Percentiles rank a stretch among this genome's conserved stretches.
Evolutionary conservation across 2,797 vertebrate species (phyloP).

Genomic region (Acanthornis magna): DNA sequence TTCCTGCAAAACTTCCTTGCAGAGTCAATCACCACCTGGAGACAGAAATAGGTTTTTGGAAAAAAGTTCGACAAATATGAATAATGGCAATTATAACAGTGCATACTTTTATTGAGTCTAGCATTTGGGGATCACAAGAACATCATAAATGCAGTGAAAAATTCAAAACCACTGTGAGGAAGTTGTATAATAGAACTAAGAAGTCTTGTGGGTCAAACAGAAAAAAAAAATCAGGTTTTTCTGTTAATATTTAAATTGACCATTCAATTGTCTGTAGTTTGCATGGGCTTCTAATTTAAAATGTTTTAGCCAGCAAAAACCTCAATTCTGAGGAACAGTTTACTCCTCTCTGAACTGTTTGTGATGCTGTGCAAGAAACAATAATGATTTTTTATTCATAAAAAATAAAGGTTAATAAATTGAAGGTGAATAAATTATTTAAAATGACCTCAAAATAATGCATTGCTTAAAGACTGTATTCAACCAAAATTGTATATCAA

Average conservation of each 20-base stretch:
- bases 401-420: neutral
- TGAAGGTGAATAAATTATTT: neutral
- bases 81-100: neutral
- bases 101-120: fast-evolving
- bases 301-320: neutral
- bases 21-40: neutral
- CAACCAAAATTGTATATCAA: neutral
- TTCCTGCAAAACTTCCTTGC: neutral
- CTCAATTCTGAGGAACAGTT: neutral
- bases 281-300: neutral
- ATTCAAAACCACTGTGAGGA: neutral
- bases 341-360: neutral
- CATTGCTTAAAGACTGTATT: neutral
- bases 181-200: neutral
- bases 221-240: neutral
- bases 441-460: neutral
- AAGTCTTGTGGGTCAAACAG: neutral
- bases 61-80: neutral
- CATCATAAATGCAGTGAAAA: neutral
- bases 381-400: no score
- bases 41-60: neutral
- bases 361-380: no score
- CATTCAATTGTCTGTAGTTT: neutral
- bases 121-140: neutral
- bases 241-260: neutral